These are phyloP conservation scores for Chrysina gloriosa DNA, from an alignment of 2,888 invertebrate genomes.

Conservation along the genomic window DNA sequence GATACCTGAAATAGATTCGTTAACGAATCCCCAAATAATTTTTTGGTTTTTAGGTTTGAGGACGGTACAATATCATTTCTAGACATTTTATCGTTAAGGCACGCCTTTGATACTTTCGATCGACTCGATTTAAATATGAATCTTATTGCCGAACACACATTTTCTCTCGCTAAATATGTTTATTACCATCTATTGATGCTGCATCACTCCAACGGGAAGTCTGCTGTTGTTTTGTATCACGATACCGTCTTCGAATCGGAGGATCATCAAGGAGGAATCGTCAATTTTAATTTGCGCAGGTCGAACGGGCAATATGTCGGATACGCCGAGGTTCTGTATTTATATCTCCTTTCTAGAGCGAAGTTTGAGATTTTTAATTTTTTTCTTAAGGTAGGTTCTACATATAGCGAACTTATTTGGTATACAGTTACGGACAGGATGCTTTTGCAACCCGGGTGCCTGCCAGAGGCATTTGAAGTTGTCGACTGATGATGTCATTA, in stretches of 20 bases:
- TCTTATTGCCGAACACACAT: constrained; percentile 79
- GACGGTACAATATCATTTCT: constrained; percentile 93
- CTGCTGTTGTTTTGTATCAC: constrained; percentile 78
- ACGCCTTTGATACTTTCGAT: constrained; percentile 83
- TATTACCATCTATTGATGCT: constrained; percentile 72
- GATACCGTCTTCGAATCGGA: constrained; percentile 75
- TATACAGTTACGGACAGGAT: constrained; percentile 90
- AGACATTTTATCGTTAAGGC: constrained; percentile 82
- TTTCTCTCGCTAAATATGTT: constrained; percentile 79
- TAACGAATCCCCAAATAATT: too few relatives aligned
- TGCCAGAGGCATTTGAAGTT: constrained; percentile 85
- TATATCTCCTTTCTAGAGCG: neutral
- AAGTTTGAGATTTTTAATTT: neutral
- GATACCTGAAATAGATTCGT: too few relatives aligned
- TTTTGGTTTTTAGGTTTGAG: constrained; percentile 88
- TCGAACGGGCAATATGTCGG: constrained; percentile 85
- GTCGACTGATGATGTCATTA: constrained; percentile 75
- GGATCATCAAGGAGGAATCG: constrained; percentile 82
- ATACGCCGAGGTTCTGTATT: constrained; percentile 92
- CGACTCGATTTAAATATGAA: constrained; percentile 74
- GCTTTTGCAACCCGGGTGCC: constrained; percentile 97
- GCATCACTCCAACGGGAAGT: constrained; percentile 78
- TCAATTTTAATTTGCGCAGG: constrained; percentile 89
- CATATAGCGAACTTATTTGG: constrained; percentile 89
- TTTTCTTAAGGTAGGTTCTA: constrained; percentile 75